These are phyloP conservation scores for Tetranychus cinnabarinus DNA, from an alignment of 1,140 invertebrate genomes.

Conservation along the genomic window DNA sequence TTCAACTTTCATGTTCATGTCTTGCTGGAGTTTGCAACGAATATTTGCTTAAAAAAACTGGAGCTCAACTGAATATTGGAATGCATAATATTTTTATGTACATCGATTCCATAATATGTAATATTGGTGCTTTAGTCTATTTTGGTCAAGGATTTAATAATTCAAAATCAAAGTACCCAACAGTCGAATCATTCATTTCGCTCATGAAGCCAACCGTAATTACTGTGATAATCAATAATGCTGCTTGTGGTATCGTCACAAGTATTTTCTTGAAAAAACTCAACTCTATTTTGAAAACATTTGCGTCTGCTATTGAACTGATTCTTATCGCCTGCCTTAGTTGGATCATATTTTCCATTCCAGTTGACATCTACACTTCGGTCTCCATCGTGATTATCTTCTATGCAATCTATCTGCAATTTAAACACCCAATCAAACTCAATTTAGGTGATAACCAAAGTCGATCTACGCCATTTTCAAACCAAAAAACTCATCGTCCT, in stretches of 20 bases:
- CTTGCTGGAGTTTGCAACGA: conserved; percentile 90
- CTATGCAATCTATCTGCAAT: conserved; percentile 59
- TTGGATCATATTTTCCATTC: conserved; percentile 64
- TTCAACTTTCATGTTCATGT: conserved; percentile 73
- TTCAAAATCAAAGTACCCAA: neutral
- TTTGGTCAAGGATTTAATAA: neutral
- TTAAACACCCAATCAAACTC: conserved; percentile 53
- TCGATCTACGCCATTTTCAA: neutral
- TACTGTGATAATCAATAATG: conserved; percentile 65
- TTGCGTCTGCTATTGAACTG: conserved; percentile 76
- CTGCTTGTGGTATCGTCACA: conserved; percentile 70
- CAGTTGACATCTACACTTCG: conserved; percentile 55
- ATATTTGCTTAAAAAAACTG: conserved; percentile 58
- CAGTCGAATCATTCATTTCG: conserved; percentile 24
- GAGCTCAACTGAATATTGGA: conserved; percentile 59
- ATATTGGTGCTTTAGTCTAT: conserved; percentile 35
- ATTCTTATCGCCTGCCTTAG: conserved; percentile 71
- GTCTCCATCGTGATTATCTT: conserved; percentile 59
- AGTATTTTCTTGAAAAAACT: conserved; percentile 76
- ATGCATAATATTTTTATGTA: conserved; percentile 93
- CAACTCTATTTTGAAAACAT: conserved; percentile 88
- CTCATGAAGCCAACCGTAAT: conserved; percentile 38
- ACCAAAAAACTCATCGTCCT: neutral
- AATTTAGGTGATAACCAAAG: neutral
- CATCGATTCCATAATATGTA: conserved; percentile 74